A percentile compares a stretch with the other conserved stretches of the same genome.
Evolutionary conservation across 2,888 invertebrate genomes (phyloP).

Genomic region (Eupeodes luniger): DNA sequence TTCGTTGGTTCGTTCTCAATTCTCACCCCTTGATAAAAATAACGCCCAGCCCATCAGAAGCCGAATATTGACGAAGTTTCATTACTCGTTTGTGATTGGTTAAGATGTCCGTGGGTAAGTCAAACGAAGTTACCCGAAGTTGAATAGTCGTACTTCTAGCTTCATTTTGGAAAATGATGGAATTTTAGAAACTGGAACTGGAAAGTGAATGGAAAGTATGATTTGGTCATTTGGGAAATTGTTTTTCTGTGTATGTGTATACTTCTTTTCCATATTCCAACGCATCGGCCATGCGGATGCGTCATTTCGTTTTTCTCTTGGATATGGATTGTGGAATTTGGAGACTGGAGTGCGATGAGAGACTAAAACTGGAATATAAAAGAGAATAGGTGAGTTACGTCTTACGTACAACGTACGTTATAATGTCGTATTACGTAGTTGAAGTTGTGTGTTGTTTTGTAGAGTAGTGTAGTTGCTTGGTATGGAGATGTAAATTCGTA

Average conservation of each 20-base stretch:
- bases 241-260: neutral
- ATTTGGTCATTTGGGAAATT: neutral
- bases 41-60: slow-evolving; percentile 55
- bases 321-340: slow-evolving; percentile 6
- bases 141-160: neutral
- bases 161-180: slow-evolving; percentile 27
- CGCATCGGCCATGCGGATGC: neutral
- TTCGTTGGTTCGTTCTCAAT: slow-evolving; percentile 67
- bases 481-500: neutral
- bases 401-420: no score
- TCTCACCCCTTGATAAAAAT: slow-evolving; percentile 55
- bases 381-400: neutral
- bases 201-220: neutral
- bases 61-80: slow-evolving; percentile 68
- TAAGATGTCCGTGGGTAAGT: slow-evolving; percentile 60
- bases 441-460: no score
- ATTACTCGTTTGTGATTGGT: slow-evolving; percentile 57
- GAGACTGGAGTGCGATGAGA: neutral
- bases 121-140: slow-evolving; percentile 72
- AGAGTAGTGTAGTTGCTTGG: neutral
- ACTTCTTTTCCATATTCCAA: neutral
- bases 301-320: neutral
- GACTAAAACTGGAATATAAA: neutral
- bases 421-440: neutral
- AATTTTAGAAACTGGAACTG: slow-evolving; percentile 19